Base-by-base conservation (phyloP, 2,888 invertebrate species). In the Margaritifera margaritifera region DNA sequence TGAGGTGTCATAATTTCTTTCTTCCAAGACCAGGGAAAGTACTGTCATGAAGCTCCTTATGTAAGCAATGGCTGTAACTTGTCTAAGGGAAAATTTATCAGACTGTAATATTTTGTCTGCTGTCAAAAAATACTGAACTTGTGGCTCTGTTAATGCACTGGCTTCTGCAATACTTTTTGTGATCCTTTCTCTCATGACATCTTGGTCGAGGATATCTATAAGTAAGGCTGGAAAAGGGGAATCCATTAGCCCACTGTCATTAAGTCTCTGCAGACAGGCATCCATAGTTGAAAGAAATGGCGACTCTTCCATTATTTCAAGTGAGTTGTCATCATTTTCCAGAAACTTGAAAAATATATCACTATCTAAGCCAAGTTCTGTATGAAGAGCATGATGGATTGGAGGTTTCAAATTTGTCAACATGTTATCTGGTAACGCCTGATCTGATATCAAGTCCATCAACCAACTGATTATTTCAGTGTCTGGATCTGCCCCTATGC, bases 321-420 rank as follows among this genome's bases (percentile, higher is more conserved):
- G 59, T 22, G 25, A 50, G 4, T 64, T 22, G 54, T 68, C 31
- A 18, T 63, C 24, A 31, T 68, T 51, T 2, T 62, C 50, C 11
- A 19, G 71, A 66, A 56, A 66, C 58, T 56, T 72, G 66, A 59
- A 62, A 20, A 20, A 71, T 20, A 57, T 64, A 67, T 42, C 62
- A 22, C 56, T 73, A 27, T 4, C 42, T 15, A 42, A 42, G 15
- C 11, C 42, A 42, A 42, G 42, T 11, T 42, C 42, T 42, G 42
- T 42, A 42, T 42, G 42, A 42, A 42, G 42, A 15, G 42, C 42
- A 42, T 42, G 27, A 42, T 56, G 27, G 24, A 18, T 59, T 22
- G 55, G 63, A 31, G 57, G n/a, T 62, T 25, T 25, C 27, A 52
- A 42, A 42, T 42, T 2, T 42, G 42, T 42, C 42, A 42, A 15